These are phyloP conservation scores for Tenebrosternarchus preto DNA, from an alignment of 2,113 vertebrate species.

Conservation along the genomic window DNA sequence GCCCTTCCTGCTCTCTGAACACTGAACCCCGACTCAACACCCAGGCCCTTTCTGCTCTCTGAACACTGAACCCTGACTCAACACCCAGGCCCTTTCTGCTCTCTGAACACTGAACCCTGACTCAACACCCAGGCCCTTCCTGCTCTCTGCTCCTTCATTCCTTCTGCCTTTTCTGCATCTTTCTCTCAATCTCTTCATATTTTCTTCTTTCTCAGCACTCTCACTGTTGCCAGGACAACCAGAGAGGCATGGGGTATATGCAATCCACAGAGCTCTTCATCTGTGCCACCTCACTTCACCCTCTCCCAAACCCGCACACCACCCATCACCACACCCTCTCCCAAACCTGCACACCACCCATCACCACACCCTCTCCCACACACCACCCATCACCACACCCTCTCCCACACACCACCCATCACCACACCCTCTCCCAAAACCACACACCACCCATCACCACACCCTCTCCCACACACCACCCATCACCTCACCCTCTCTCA, in stretches of 20 bases:
- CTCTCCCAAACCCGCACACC: slow-evolving; percentile 15
- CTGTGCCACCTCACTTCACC: slow-evolving; percentile 39
- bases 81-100: background rate
- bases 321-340: slow-evolving; percentile 35
- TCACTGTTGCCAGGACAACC: slow-evolving; percentile 49
- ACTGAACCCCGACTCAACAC: background rate
- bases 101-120: slow-evolving; percentile 24
- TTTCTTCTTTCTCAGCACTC: slow-evolving; percentile 40
- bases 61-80: too few species aligned
- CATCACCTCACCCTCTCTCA: too few species aligned
- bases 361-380: slow-evolving; percentile 41
- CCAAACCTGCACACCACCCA: slow-evolving; percentile 22
- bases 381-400: slow-evolving; percentile 25
- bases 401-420: slow-evolving; percentile 17
- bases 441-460: background rate
- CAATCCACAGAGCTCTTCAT: slow-evolving; percentile 47
- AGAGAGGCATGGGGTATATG: slow-evolving; percentile 33
- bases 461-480: slow-evolving; percentile 18
- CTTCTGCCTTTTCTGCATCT: background rate
- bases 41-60: slow-evolving; percentile 7
- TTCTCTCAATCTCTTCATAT: slow-evolving; percentile 34
- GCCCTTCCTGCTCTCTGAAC: slow-evolving; percentile 23
- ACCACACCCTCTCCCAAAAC: too few species aligned
- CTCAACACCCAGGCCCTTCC: slow-evolving; percentile 30
- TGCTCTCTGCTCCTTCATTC: slow-evolving; percentile 33